Percentiles rank a stretch among this genome's conserved stretches.
Conservation (phyloP, 2,113 vertebrate genomes). For the Xyliphius kryptos region DNA sequence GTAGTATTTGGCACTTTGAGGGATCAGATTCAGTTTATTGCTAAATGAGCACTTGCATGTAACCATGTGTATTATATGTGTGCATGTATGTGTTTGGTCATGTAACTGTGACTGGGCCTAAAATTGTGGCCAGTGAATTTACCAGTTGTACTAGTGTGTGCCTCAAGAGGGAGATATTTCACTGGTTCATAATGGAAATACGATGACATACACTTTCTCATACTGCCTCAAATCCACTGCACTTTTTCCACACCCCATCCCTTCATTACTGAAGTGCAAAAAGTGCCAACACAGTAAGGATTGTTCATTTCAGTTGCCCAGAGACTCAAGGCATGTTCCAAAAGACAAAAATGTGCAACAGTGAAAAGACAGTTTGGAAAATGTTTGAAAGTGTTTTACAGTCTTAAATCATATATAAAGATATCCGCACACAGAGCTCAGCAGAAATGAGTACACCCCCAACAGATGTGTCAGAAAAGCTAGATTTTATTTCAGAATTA, state of each 20-base stretch:
- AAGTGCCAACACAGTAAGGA: conserved; percentile 62
- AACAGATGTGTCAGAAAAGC: too few species aligned
- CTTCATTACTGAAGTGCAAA: conserved; percentile 52
- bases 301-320: too few species aligned
- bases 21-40: too few species aligned
- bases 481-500: too few species aligned
- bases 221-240: conserved; percentile 4
- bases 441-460: too few species aligned
- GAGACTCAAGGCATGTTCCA: not conserved
- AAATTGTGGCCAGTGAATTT: too few species aligned
- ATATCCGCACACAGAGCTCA: too few species aligned
- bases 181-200: conserved; percentile 36
- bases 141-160: too few species aligned
- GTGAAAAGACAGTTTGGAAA: conserved; percentile 10
- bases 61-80: conserved; percentile 1
- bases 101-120: not conserved
- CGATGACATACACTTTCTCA: not conserved
- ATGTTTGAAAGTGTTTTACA: not conserved
- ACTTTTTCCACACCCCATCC: conserved; percentile 7
- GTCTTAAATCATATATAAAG: too few species aligned
- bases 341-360: not conserved
- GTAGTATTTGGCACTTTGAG: too few species aligned
- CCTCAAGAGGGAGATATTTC: conserved; percentile 16
- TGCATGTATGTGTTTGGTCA: conserved; percentile 14
- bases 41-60: too few species aligned